Evolutionary conservation across 30 jellyfish, hydroid and myxozoan genomes (phyloP).

Genomic region (Morbakka virulenta): DNA sequence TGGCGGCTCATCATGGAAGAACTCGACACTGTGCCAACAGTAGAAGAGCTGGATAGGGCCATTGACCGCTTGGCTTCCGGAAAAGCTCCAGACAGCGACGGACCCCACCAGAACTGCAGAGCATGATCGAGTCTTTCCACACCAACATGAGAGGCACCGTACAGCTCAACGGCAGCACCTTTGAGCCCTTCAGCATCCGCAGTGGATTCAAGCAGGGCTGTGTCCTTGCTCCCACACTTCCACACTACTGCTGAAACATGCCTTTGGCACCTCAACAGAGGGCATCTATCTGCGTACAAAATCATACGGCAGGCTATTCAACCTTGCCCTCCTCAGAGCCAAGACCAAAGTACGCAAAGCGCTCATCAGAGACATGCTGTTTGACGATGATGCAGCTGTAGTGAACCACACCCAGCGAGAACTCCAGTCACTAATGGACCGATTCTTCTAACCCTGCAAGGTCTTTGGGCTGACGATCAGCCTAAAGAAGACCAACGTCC

Average conservation of each 20-base stretch:
- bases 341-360: slow-evolving; percentile 5
- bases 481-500: not conserved
- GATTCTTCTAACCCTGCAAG: not conserved
- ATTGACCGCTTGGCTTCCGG: no score
- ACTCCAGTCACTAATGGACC: not conserved
- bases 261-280: no score
- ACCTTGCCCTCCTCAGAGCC: slow-evolving; percentile 3
- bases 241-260: no score
- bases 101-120: no score
- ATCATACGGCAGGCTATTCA: not conserved
- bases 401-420: not conserved
- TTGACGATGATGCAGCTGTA: slow-evolving; percentile 13
- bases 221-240: slow-evolving; percentile 4
- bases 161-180: not conserved
- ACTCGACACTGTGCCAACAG: no score
- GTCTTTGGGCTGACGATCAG: not conserved
- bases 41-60: no score
- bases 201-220: slow-evolving; percentile 9
- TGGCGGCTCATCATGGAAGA: no score
- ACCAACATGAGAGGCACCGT: not conserved
- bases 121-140: slow-evolving; percentile 10
- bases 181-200: slow-evolving; percentile 5
- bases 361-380: slow-evolving; percentile 1
- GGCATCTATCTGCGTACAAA: not conserved
- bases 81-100: no score